A percentile compares a stretch with the other conserved stretches of the same genome.
Conservation (phyloP, 2,113 vertebrate genomes). For the Poicephalus gulielmi region DNA sequence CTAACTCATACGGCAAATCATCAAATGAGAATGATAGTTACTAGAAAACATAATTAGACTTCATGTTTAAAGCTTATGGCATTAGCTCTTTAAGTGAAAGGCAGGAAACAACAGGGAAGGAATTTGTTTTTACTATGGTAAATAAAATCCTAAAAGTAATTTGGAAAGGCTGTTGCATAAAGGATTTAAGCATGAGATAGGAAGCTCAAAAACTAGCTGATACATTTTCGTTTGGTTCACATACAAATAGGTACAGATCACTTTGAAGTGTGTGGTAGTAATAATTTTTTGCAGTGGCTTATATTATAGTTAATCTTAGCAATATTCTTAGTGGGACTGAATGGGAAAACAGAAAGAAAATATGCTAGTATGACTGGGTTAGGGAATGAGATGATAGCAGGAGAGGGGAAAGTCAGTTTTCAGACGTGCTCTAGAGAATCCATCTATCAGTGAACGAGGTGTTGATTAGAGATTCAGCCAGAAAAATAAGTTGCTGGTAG, state of each 20-base stretch:
- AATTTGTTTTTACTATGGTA: conserved; percentile 4
- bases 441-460: background rate
- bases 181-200: background rate
- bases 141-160: conserved; percentile 33
- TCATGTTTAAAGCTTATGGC: background rate
- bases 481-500: background rate
- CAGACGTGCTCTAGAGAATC: background rate
- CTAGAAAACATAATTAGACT: background rate
- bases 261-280: background rate
- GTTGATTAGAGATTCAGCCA: background rate
- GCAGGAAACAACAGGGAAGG: background rate
- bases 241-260: background rate
- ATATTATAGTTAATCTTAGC: background rate
- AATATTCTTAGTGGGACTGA: background rate
- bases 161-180: background rate
- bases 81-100: background rate
- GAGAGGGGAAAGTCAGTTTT: background rate
- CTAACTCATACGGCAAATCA: background rate
- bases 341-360: background rate
- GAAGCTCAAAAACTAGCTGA: background rate
- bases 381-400: background rate
- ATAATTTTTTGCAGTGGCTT: background rate
- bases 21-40: conserved; percentile 16
- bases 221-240: background rate
- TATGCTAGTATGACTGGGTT: background rate